Evolutionary conservation across 1,140 invertebrate species (phyloP), one percentile per base, ranked within the genome.

Genomic region (Caligus rogercresseyi): DNA sequence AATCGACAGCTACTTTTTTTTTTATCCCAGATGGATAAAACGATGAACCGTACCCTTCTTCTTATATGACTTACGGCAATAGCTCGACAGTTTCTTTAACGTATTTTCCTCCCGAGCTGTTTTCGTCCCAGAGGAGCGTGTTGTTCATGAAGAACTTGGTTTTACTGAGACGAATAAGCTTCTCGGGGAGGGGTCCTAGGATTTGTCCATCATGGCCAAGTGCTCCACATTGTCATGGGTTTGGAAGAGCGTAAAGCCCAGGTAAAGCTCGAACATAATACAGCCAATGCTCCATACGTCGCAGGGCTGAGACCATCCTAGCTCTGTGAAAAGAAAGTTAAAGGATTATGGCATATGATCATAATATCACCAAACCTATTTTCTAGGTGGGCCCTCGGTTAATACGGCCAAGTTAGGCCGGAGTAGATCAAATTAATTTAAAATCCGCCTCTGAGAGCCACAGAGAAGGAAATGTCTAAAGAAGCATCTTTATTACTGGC

Each of bases 161-260:
- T 79, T 92, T 94, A 64, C 93, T 95, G 80, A 92, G 94, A 67
- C 89, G 80, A 16, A 87, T 84, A 90, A 98, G 93, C 74, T 82
- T 54, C 20, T 52, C 89, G 87, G 52, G 95, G 72, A 99, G 85
- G 65, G 87, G 83, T 54, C 95, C 94, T 52, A 99, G 78, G 69
- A 98, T 98, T 69, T 79, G 73, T 99, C 93, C 93, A 98, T 98
- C 93, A 98, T 98, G 55, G 95, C 96, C 69, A 99, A 80, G 78
- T 99, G 96, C 73, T 99, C 96, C 56, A 90, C 82, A 76, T 99
- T 98, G 75, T 98, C 95, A 76, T 99, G 96, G 14, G 96, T 98
- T 83, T 98, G 95, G 78, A 99, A 99, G 65, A 99, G 79, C 53
- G 96, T 99, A 68, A 94, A 94, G 63, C 96, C 95, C 69, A 95